phyloP scores from a whole-genome alignment of 2,797 vertebrate species.

The Fistularia tabacaria region DNA sequence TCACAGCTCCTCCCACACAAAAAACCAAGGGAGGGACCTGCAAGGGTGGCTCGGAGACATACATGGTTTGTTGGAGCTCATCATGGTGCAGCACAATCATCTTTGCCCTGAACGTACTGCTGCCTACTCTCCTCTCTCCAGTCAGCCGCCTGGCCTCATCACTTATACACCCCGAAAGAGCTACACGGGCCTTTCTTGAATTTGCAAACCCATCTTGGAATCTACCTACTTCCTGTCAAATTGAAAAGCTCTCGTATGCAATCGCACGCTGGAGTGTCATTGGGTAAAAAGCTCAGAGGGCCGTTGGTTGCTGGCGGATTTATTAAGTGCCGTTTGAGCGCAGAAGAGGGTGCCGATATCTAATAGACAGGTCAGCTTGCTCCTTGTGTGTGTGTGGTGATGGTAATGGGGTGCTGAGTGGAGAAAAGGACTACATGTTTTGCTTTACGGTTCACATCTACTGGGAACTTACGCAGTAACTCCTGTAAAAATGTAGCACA shows the following conservation, averaged over 20 bases:
- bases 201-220: too few species aligned
- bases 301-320: constrained; percentile 4
- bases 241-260: constrained; percentile 18
- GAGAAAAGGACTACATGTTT: too few species aligned
- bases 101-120: constrained; percentile 26
- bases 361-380: constrained; percentile 20
- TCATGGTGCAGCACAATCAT: constrained; percentile 37
- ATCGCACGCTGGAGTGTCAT: constrained; percentile 2
- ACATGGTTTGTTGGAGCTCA: constrained; percentile 36
- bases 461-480: too few species aligned
- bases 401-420: too few species aligned
- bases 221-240: neutral
- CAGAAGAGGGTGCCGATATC: constrained; percentile 4
- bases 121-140: constrained; percentile 12
- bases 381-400: neutral
- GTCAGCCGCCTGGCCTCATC: too few species aligned
- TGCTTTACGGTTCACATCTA: too few species aligned
- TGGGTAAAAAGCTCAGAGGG: constrained; percentile 9
- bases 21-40: constrained; percentile 24
- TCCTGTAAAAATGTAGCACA: too few species aligned
- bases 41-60: constrained; percentile 38
- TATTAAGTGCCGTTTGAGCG: constrained; percentile 22
- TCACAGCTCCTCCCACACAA: constrained; percentile 7
- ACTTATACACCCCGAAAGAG: too few species aligned
- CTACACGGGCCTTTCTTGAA: too few species aligned